Evolutionary conservation across 2,113 vertebrate species (phyloP), one percentile per base, ranked within the genome.

Genomic region (Xiphias gladius): DNA sequence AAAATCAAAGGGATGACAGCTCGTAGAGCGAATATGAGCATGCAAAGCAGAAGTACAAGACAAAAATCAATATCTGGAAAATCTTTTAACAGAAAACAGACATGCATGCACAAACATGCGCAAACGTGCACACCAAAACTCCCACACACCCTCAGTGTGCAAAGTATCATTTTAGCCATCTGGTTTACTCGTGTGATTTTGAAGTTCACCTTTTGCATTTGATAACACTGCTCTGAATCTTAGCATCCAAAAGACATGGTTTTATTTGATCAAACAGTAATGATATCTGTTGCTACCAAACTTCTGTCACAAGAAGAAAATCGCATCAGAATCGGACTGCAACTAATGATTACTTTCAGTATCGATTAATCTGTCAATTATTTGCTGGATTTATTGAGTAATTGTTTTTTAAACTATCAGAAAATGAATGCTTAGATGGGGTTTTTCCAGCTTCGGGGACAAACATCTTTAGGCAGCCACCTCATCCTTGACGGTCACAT

Each of bases 21-120:
- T 59, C 74, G 67, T 72, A 37, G 57, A 77, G 75, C 65, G 85
- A 55, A 80, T 80, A 35, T 41, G 62, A 86, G 78, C 71, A 77
- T 86, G 83, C 82, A 75, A 54, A 74, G 79, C 80, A 62, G 37
- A 63, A 59, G 26, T 74, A 28, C 11, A 57, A 70, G 16, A 68
- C 28, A 73, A 24, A 80, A 90, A 90, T 91, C 76, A 73, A 92
- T 93, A 88, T 46, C 35, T 82, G 59, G 37, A 74, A 52, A 75
- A 67, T 72, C 76, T 58, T 82, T 54, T 22, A 68, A 74, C 62
- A 73, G 26, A 73, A 72, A 70, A 52, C 72, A 24, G 54, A 41
- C 46, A 22, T 79, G 24, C 26, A 68, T 35, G 37, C 55, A 66
- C 55, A 70, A 41, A 43, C 9, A 22, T n/a, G 37, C 55, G 63